Evolutionary conservation across 2,888 invertebrate genomes (phyloP).

Genomic region (Aleiodes testaceus): DNA sequence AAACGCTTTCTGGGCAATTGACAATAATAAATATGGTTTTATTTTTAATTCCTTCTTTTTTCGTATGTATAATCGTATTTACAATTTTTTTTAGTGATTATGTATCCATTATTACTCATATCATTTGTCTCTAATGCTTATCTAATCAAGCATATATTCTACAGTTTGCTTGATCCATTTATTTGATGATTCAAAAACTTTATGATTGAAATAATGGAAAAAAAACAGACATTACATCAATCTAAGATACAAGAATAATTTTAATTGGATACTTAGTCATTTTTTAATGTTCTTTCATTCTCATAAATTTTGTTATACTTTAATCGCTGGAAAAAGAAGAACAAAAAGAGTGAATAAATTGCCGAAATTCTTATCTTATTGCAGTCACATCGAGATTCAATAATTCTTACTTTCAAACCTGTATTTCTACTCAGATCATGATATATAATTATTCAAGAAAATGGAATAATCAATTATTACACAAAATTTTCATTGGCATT

Average conservation of each 20-base stretch:
- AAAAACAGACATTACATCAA: conserved; percentile 51
- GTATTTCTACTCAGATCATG: conserved; percentile 7
- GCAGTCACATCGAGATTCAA: conserved; percentile 7
- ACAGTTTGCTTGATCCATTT: conserved; percentile 20
- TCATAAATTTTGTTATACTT: neutral
- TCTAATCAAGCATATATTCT: conserved; percentile 23
- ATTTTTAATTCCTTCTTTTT: neutral
- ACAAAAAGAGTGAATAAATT: neutral
- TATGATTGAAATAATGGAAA: conserved; percentile 48
- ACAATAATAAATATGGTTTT: conserved; percentile 30
- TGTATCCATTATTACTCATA: conserved; percentile 22
- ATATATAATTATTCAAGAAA: neutral
- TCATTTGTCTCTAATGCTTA: conserved; percentile 27
- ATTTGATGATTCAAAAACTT: conserved; percentile 39
- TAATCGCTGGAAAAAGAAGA: conserved; percentile 6
- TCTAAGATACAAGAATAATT: conserved; percentile 40
- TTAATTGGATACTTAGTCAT: neutral
- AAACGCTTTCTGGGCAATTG: conserved; percentile 43
- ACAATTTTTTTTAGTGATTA: conserved; percentile 37
- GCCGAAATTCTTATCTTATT: neutral
- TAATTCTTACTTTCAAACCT: neutral
- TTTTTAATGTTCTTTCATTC: neutral
- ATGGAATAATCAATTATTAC: neutral
- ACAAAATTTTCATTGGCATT: neutral
- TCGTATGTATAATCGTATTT: conserved; percentile 36